Percentiles rank a stretch among this genome's conserved stretches.
Evolutionary conservation across 2,797 vertebrate genomes (phyloP).

Genomic region (Leptodactylus fallax): DNA sequence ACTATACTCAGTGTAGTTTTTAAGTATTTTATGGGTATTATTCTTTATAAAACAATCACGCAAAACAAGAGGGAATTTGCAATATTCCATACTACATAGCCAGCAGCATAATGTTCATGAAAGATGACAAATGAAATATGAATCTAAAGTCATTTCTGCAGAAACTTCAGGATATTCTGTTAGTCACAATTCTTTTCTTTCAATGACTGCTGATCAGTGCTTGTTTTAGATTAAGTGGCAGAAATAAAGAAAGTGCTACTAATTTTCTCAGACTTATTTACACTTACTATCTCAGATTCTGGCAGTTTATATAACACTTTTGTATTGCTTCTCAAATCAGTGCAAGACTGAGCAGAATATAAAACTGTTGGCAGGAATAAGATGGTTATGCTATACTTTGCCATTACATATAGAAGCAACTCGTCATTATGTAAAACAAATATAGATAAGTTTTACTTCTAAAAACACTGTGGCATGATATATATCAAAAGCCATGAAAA

Average conservation of each 20-base stretch:
- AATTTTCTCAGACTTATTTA: neutral
- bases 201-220: conserved; percentile 20
- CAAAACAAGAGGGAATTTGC: conserved; percentile 40
- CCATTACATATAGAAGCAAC: neutral
- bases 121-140: conserved; percentile 30
- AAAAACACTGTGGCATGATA: too few species aligned
- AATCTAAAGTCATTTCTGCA: conserved; percentile 43
- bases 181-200: conserved; percentile 6
- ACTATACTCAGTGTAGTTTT: neutral
- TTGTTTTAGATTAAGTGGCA: conserved; percentile 10
- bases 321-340: neutral
- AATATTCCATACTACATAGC: conserved; percentile 37
- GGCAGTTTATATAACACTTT: conserved; percentile 10
- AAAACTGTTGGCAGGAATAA: neutral
- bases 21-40: conserved; percentile 13
- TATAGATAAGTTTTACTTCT: neutral
- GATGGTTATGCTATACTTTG: neutral
- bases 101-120: conserved; percentile 28
- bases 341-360: neutral
- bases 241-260: conserved; percentile 20
- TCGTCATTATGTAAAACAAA: neutral
- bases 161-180: conserved; percentile 28
- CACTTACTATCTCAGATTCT: conserved; percentile 4
- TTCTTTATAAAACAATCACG: conserved; percentile 46
- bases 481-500: too few species aligned